Base-by-base conservation (phyloP, 2,888 invertebrate genomes). In the Mesorhabditis belari region DNA sequence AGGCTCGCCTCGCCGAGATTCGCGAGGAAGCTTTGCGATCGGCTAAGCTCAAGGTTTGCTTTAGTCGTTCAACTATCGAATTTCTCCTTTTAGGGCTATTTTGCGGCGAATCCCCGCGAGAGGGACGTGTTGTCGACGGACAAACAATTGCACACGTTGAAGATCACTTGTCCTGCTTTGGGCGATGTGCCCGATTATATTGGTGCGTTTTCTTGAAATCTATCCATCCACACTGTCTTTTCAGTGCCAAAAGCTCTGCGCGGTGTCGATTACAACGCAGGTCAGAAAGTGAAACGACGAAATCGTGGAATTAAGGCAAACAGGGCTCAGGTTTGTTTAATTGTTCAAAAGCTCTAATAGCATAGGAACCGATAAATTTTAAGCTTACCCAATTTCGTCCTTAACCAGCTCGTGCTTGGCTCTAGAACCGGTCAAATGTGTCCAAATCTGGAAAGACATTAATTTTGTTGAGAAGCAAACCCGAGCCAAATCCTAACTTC, bases 1-100 rank as follows among this genome's bases (percentile, higher is more conserved):
- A 96, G 82, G 94, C 95, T 0, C 85, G 96, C 24, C 85, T 96
- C 55, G 92, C 91, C 81, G 98, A 98, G 86, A 96, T 98, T 74
- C 91, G 91, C 82, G 87, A 87, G 62, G 96, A 98, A 84, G 88
- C 96, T n/a, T 60, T 69, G 67, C 62, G 70, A 55, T 70, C 69
- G 3, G 62, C 66, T 6, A 70, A 71, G 27, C 57, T 71, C 21
- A 67, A 71, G 58, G 51, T 65, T 2, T 70, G 61, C 53, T 35
- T 35, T 35, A n/a, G n/a, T n/a, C n/a, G n/a, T n/a, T n/a, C n/a
- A n/a, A n/a, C n/a, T n/a, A n/a, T n/a, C n/a, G n/a, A n/a, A n/a
- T n/a, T n/a, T n/a, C 26, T 64, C 63, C 12, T 60, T 73, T n/a
- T 64, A 76, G 35, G 67, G 69, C 6, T 74, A 76, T 54, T 79